These are phyloP conservation scores for Thinocorus orbignyianus DNA, from an alignment of 2,113 vertebrate species.

Conservation along the genomic window DNA sequence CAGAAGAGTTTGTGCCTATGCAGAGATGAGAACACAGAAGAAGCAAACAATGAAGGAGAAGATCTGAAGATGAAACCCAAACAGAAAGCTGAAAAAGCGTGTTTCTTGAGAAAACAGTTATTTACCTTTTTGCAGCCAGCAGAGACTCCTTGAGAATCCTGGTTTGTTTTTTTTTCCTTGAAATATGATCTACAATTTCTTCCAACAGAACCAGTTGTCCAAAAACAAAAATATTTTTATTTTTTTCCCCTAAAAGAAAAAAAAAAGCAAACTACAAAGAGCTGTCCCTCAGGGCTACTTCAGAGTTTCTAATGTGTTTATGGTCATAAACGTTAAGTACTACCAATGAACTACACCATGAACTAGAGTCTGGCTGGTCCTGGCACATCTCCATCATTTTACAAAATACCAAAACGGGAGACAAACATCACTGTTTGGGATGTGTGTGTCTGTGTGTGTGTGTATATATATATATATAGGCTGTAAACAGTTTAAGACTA, in stretches of 20 bases:
- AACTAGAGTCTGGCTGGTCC: neutral
- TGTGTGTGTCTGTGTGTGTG: too few species aligned
- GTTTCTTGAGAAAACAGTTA: neutral
- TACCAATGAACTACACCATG: neutral
- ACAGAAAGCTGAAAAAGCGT: neutral
- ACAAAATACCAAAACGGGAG: neutral
- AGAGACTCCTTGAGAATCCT: neutral
- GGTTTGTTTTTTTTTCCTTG: neutral
- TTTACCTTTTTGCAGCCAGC: neutral
- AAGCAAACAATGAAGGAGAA: neutral
- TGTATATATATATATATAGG: neutral
- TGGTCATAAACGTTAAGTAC: neutral
- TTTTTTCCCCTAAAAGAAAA: neutral
- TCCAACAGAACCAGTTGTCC: neutral
- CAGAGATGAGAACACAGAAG: neutral
- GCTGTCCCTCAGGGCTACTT: neutral
- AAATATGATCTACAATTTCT: neutral
- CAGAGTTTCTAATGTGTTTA: rapidly evolving
- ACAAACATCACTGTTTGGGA: neutral
- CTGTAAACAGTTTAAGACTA: neutral
- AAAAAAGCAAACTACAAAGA: neutral
- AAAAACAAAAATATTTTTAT: neutral
- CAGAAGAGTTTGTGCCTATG: neutral
- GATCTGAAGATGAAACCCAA: neutral
- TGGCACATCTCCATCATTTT: rapidly evolving